Evolutionary conservation across 2,888 invertebrate species (phyloP), one percentile per base, ranked within the genome.

Genomic region (Aleiodes alternator): DNA sequence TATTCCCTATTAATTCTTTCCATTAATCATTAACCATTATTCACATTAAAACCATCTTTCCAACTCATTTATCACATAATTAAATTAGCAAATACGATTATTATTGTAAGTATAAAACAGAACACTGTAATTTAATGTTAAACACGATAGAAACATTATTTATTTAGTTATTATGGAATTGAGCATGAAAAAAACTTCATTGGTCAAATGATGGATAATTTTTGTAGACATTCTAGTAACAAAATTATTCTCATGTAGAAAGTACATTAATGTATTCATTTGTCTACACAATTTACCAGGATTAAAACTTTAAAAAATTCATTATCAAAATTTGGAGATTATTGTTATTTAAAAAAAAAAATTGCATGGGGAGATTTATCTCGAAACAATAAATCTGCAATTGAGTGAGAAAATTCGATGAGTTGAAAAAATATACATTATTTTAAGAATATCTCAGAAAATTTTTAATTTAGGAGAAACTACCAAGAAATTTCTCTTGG

Each of bases 21-120:
- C 69, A 77, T 69, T 74, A 68, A 66, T 66, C 71, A 68, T 48
- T 66, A 76, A 72, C 75, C 75, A 66, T 78, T 75, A 68, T 70
- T 43, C 43, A 43, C 72, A 71, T 29, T 59, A 70, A 73, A 76
- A 73, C 75, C 76, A 75, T 73, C 69, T 51, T 73, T 34, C 55
- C 77, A 78, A 70, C 61, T 75, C 77, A 78, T 73, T 69, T 73
- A 70, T 75, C 70, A 61, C 73, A 29, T 64, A 64, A 64, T 43
- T 64, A 64, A 23, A 5, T 59, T 55, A 57, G 72, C 71, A 70
- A 76, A 75, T 73, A 43, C 48, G 29, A 74, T 78, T 76, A 66
- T 73, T 31, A 57, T 71, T 69, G 78, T 78, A 78, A 78, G 78
- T 78, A 78, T 78, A 48, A 34, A 43, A 64, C 64, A 43, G 23